Evolutionary conservation across 2,113 vertebrate genomes (phyloP).

Genomic region (human (Homo sapiens)): DNA sequence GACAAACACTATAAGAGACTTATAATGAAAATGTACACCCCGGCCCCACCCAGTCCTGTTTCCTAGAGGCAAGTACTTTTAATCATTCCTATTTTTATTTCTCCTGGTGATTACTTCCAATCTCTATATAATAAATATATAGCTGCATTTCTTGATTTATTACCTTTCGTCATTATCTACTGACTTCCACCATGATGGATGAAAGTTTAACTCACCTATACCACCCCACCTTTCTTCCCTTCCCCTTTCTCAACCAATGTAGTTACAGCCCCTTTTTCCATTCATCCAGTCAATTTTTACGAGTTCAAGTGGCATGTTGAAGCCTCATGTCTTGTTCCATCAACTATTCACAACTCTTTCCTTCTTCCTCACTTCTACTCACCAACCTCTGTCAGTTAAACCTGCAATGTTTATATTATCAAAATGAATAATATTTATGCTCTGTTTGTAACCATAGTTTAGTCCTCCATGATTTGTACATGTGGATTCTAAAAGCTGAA

Average conservation of each 20-base stretch:
- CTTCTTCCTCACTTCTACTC: not conserved
- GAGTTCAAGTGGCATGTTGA: not conserved
- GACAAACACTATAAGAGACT: constrained; percentile 13
- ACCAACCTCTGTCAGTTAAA: not conserved
- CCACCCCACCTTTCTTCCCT: not conserved
- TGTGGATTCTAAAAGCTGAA: constrained; percentile 12
- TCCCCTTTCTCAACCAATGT: not conserved
- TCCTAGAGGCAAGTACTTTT: constrained; percentile 42
- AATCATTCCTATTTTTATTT: constrained; percentile 41
- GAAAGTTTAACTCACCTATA: not conserved
- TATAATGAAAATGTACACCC: constrained; percentile 5
- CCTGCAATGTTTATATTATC: not conserved
- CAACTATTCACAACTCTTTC: not conserved
- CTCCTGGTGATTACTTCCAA: not conserved
- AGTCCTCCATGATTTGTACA: not conserved
- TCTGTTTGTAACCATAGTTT: constrained; percentile 1
- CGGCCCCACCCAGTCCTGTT: not conserved
- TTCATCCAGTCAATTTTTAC: not conserved
- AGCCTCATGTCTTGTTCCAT: not conserved
- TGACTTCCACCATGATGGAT: not conserved
- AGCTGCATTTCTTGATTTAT: constrained; percentile 15
- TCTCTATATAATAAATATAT: not conserved
- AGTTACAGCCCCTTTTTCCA: not conserved
- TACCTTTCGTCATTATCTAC: not conserved
- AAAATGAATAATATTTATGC: not conserved